phyloP scores from a whole-genome alignment of 1,140 invertebrate genomes.

The Myzus persicae region DNA sequence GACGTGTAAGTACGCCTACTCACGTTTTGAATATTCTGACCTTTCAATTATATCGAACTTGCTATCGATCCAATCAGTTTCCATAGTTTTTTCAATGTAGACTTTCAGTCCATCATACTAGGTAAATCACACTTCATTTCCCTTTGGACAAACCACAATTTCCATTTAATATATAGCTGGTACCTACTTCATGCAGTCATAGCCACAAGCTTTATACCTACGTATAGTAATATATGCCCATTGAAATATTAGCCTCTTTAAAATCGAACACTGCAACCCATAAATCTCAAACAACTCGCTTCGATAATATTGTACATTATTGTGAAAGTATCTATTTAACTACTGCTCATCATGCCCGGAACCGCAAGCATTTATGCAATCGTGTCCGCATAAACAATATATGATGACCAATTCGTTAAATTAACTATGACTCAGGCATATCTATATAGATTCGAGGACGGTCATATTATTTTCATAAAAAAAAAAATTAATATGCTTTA shows the following conservation, averaged over 20 bases:
- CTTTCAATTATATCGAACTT: neutral
- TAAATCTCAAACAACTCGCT: neutral
- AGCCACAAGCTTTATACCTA: neutral
- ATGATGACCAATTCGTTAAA: neutral
- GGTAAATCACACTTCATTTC: neutral
- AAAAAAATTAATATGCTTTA: neutral
- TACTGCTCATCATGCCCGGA: neutral
- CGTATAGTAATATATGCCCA: neutral
- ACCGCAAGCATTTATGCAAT: neutral
- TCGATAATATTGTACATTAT: neutral
- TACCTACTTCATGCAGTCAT: neutral
- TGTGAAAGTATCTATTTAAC: neutral
- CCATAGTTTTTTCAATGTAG: neutral
- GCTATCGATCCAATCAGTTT: neutral
- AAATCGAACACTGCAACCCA: neutral
- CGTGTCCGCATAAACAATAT: neutral
- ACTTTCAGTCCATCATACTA: neutral
- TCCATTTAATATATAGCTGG: neutral
- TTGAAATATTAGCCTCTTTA: neutral
- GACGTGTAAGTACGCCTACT: neutral
- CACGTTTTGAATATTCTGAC: neutral
- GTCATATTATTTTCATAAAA: neutral
- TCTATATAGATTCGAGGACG: neutral
- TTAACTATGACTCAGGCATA: neutral
- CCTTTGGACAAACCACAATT: neutral